Base-by-base conservation (phyloP, 2,888 invertebrate species). In the Macaria liturata region DNA sequence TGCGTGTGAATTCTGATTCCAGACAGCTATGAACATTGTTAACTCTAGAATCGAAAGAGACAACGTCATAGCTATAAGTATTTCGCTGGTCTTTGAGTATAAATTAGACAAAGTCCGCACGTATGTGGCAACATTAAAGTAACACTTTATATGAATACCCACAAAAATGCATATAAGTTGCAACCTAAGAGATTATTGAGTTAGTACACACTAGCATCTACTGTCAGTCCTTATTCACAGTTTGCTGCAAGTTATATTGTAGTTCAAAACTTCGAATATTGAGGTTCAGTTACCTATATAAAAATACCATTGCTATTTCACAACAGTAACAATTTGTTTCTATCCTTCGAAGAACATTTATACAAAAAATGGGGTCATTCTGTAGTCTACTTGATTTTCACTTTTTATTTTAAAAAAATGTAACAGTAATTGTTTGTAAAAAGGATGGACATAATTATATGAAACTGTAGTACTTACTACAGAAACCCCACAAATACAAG, bases 271-370 rank as follows among this genome's bases (percentile, higher is more conserved):
- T 78, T 80, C 72, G 71, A 78, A 77, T 82, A 78, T 80, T 80
- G 84, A 87, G 85, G 85, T 88, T 80, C 74, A 76, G 80, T 82
- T 81, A 79, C 56, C 57, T 67, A 78, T 88, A 88, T 75, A 89
- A 89, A 90, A 89, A 89, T 87, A 88, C 89, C 78, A 80, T 78
- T 78, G 71, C 76, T 72, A 77, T 71, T 75, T 69, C 66, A 72
- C 70, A 85, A 90, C 91, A 91, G 91, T 91, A 91, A 91, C 86
- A 91, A 91, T 90, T 83, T 91, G 91, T 90, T 91, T 91, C 90
- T 83, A 88, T 76, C 81, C 88, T 76, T 70, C 65, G 70, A 73
- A 74, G 66, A 74, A 80, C 77, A 75, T 56, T 56, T 49, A n/a
- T 79, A 81, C 57, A 76, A 67, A 59, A 70, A 71, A 6, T 37